Evolutionary conservation across 2,888 invertebrate species (phyloP).

Genomic region (Chrysotoxum bicinctum): DNA sequence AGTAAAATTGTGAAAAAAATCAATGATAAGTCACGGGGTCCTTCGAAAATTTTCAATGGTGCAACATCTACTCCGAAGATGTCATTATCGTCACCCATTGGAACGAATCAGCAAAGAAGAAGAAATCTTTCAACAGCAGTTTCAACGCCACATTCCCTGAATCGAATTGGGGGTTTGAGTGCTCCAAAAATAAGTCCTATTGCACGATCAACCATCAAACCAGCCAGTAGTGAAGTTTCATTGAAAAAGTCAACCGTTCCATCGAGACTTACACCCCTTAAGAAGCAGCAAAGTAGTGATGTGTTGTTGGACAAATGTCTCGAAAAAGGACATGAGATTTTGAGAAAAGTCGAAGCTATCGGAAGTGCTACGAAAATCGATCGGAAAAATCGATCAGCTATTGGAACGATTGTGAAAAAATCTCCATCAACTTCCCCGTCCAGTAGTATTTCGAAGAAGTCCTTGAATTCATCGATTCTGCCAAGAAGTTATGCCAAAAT

Average conservation of each 20-base stretch:
- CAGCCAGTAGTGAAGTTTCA: slow-evolving; percentile 73
- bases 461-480: slow-evolving; percentile 18
- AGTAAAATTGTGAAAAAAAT: slow-evolving; percentile 72
- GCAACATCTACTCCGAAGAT: slow-evolving; percentile 51
- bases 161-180: slow-evolving; percentile 70
- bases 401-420: slow-evolving; percentile 37
- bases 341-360: slow-evolving; percentile 79
- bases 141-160: slow-evolving; percentile 73
- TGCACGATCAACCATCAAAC: slow-evolving; percentile 53
- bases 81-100: slow-evolving; percentile 1
- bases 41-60: slow-evolving; percentile 37
- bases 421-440: slow-evolving; percentile 4
- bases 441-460: slow-evolving; percentile 49
- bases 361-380: slow-evolving; percentile 69
- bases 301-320: slow-evolving; percentile 80
- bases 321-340: slow-evolving; percentile 80
- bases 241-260: slow-evolving; percentile 29
- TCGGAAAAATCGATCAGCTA: slow-evolving; percentile 26
- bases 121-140: slow-evolving; percentile 65
- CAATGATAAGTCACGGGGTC: slow-evolving; percentile 63
- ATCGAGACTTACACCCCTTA: slow-evolving; percentile 24
- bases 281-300: slow-evolving; percentile 75
- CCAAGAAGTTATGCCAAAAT: slow-evolving; percentile 59
- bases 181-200: slow-evolving; percentile 14
- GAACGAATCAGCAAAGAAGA: slow-evolving; percentile 16